phyloP scores from a whole-genome alignment of 2,797 vertebrate genomes.

The Enteromius trimaculatus region DNA sequence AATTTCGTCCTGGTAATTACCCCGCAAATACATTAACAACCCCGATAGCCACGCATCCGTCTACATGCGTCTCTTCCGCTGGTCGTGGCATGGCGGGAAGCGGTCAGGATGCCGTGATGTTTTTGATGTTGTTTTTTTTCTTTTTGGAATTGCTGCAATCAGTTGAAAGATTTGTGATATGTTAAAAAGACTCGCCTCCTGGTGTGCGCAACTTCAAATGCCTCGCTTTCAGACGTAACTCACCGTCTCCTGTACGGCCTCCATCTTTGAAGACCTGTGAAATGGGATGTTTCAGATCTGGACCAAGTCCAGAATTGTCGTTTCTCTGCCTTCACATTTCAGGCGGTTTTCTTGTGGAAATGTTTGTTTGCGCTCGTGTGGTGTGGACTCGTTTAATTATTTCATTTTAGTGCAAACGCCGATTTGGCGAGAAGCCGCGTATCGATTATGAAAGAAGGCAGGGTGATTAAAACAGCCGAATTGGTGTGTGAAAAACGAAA shows the following conservation, averaged over 20 bases:
- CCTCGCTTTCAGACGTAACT: slow-evolving; percentile 10
- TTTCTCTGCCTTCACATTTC: slow-evolving; percentile 44
- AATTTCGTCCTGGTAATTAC: slow-evolving; percentile 59
- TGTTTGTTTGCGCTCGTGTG: slow-evolving; percentile 47
- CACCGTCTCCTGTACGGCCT: slow-evolving; percentile 42
- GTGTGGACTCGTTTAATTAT: slow-evolving; percentile 32
- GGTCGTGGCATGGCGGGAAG: not conserved
- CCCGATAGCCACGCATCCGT: slow-evolving; percentile 33
- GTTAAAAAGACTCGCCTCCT: slow-evolving; percentile 37
- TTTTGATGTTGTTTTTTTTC: not conserved
- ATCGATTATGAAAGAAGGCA: slow-evolving; percentile 47
- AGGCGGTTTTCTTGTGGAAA: slow-evolving; percentile 22
- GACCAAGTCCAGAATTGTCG: slow-evolving; percentile 47
- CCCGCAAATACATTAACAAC: slow-evolving; percentile 57
- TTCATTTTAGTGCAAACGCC: slow-evolving; percentile 11
- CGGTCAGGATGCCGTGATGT: not conserved
- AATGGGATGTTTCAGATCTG: slow-evolving; percentile 52
- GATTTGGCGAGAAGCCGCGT: slow-evolving; percentile 28
- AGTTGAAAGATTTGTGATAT: slow-evolving; percentile 26
- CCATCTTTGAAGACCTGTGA: slow-evolving; percentile 55
- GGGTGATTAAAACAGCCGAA: slow-evolving; percentile 47
- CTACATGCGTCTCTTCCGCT: not conserved
- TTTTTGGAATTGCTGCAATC: slow-evolving; percentile 23
- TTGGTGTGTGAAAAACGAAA: slow-evolving; percentile 30
- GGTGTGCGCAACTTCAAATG: slow-evolving; percentile 53